A percentile compares a stretch with the other conserved stretches of the same genome.
phyloP scores from a whole-genome alignment of 1,140 invertebrate genomes.

The Bicyclus anynana region DNA sequence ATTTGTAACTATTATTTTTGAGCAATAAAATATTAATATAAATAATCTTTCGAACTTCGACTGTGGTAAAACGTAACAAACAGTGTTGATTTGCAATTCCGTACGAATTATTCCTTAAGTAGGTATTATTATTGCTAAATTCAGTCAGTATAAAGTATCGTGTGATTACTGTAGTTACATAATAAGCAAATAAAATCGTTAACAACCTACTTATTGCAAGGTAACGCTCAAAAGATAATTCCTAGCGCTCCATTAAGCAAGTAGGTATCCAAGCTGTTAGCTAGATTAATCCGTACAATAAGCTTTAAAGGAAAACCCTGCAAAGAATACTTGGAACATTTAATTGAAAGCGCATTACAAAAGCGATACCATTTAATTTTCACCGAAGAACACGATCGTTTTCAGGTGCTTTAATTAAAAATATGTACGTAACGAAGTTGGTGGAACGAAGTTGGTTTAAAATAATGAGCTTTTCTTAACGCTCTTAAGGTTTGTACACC shows the following conservation, averaged over 20 bases:
- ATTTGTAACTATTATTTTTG: too few relatives aligned
- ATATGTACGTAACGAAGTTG: slow-evolving; percentile 11
- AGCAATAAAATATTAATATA: too few relatives aligned
- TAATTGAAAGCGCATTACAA: slow-evolving; percentile 4
- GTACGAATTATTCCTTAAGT: too few relatives aligned
- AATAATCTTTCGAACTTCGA: too few relatives aligned
- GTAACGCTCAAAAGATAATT: background rate
- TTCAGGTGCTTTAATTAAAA: slow-evolving; percentile 9
- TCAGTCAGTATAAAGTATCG: too few relatives aligned
- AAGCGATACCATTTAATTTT: slow-evolving; percentile 7
- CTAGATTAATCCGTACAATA: slow-evolving; percentile 1
- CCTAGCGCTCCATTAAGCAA: background rate
- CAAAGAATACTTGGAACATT: slow-evolving; percentile 2
- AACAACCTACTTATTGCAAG: background rate
- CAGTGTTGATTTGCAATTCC: too few relatives aligned
- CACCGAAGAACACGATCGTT: slow-evolving; percentile 6
- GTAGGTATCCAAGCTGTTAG: background rate
- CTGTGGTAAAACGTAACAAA: too few relatives aligned
- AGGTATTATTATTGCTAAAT: too few relatives aligned
- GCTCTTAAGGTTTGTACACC: background rate
- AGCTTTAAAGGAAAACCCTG: background rate
- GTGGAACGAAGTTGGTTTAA: slow-evolving; percentile 18
- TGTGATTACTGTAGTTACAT: too few relatives aligned
- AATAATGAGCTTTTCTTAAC: slow-evolving; percentile 22
- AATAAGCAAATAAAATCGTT: background rate